phyloP scores from a whole-genome alignment of 2,888 invertebrate species.

The Cerastis rubricosa region DNA sequence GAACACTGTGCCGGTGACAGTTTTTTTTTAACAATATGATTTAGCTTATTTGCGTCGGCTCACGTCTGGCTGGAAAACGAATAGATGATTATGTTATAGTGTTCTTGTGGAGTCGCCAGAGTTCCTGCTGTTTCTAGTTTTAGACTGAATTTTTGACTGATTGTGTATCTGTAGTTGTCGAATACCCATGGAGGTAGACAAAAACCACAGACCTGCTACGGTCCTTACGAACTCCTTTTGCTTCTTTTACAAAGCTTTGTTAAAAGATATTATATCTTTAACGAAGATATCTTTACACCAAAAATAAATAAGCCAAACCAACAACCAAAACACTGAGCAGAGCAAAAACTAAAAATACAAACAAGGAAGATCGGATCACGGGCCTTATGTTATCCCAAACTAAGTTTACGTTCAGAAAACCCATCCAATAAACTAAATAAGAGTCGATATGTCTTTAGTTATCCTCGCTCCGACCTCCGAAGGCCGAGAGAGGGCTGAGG shows the following conservation, averaged over 20 bases:
- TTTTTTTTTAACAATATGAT: background rate
- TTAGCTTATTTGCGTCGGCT: background rate
- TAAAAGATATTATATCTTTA: background rate
- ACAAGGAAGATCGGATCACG: conserved; percentile 57
- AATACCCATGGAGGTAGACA: background rate
- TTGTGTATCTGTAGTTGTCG: too few species aligned
- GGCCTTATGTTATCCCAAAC: conserved; percentile 63
- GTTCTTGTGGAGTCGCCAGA: background rate
- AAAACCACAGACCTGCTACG: background rate
- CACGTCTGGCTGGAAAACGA: background rate
- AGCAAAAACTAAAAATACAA: conserved; percentile 38
- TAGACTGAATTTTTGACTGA: background rate
- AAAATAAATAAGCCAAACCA: background rate
- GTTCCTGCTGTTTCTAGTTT: background rate
- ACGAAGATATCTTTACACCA: background rate
- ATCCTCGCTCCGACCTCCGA: conserved; percentile 55
- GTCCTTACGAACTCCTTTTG: background rate
- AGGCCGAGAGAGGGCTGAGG: conserved; percentile 39
- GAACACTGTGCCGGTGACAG: background rate
- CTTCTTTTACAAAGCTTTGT: background rate
- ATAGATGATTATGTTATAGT: background rate
- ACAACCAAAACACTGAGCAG: conserved; percentile 22
- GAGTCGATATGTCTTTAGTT: conserved; percentile 69
- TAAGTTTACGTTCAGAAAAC: conserved; percentile 62
- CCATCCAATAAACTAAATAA: conserved; percentile 70